These are phyloP conservation scores for Drosophila nigritarsus DNA, from an alignment of 2,888 invertebrate genomes.

Conservation along the genomic window DNA sequence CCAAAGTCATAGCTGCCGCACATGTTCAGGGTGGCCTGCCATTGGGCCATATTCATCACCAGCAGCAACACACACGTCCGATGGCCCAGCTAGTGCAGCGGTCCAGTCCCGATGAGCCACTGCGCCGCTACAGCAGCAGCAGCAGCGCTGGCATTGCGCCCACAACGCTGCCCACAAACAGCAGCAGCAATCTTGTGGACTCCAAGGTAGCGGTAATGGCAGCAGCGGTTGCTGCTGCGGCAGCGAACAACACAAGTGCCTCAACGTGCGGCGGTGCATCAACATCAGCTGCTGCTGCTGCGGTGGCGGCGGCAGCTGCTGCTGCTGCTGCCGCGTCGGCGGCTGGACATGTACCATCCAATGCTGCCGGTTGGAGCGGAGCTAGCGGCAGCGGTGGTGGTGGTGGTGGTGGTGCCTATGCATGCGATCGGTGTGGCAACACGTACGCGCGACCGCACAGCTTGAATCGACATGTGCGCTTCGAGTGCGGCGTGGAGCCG, in stretches of 20 bases:
- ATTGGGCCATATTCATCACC: slow-evolving; percentile 39
- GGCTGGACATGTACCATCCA: slow-evolving; percentile 38
- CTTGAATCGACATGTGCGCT: slow-evolving; percentile 87
- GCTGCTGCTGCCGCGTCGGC: slow-evolving; percentile 38
- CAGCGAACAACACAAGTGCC: slow-evolving; percentile 66
- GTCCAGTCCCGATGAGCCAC: slow-evolving; percentile 63
- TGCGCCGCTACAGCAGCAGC: slow-evolving; percentile 78
- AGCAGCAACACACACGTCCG: slow-evolving; percentile 78
- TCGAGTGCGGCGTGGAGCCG: slow-evolving; percentile 88
- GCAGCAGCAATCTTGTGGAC: slow-evolving; percentile 44
- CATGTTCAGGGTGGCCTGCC: slow-evolving; percentile 40
- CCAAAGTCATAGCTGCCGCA: slow-evolving; percentile 73
- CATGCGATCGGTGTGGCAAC: slow-evolving; percentile 87
- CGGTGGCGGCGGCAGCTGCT: slow-evolving; percentile 47
- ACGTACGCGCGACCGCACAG: slow-evolving; percentile 87
- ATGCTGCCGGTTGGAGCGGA: slow-evolving; percentile 17
- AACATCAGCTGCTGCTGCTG: slow-evolving; percentile 68
- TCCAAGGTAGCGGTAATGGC: slow-evolving; percentile 55
- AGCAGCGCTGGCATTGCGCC: slow-evolving; percentile 47
- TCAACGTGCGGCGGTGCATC: slow-evolving; percentile 63
- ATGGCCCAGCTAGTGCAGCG: slow-evolving; percentile 82
- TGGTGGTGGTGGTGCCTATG: slow-evolving; percentile 83
- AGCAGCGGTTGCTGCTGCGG: slow-evolving; percentile 61
- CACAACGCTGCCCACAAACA: slow-evolving; percentile 56
- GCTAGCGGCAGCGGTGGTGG: slow-evolving; percentile 38